Evolutionary conservation across 1,140 invertebrate genomes (phyloP), one percentile per base, ranked within the genome.

Genomic region (Anoplolepis gracilipes): DNA sequence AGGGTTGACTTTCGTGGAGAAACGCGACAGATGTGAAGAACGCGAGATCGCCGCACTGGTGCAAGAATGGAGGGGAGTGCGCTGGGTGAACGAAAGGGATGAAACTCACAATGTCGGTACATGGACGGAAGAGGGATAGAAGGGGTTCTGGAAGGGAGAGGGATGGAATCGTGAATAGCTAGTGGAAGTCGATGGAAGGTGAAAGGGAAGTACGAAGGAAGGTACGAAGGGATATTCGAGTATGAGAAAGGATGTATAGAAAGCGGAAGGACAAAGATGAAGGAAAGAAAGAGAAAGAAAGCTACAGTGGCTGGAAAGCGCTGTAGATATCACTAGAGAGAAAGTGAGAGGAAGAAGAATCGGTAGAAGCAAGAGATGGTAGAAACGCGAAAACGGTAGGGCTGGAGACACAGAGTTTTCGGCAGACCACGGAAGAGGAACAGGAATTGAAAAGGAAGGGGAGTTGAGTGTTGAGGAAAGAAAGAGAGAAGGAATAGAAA

Each of bases 1-100:
- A 46, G 55, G 46, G 64, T 70, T 87, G 84, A 86, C 46, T 87
- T 87, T 65, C 57, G 87, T 36, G 84, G 53, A 46, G 61, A 28
- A 78, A 78, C 67, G 42, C n/a, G 46, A 42, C 55, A 55, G 82
- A 79, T 65, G 42, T 73, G 82, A 79, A 78, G 85, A 70, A 75
- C 78, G 69, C 28, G 25, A 49, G 55, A 65, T 46, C 42, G 84
- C 53, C 46, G 28, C 55, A 46, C 42, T 62, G 22, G n/a, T 82
- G 70, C n/a, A 69, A 39, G 39, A 67, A 57, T 10, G 42, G 46
- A 53, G 65, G 55, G 64, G 36, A 79, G 19, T 25, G 33, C 13
- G 46, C 30, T 39, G 57, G 28, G 22, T 46, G 39, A 76, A 84
- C 57, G 57, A 77, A 77, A 76, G 72, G 42, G 72, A 65, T 49